These are phyloP conservation scores for Leptopterna dolabrata DNA, from an alignment of 2,888 invertebrate species.

Conservation along the genomic window DNA sequence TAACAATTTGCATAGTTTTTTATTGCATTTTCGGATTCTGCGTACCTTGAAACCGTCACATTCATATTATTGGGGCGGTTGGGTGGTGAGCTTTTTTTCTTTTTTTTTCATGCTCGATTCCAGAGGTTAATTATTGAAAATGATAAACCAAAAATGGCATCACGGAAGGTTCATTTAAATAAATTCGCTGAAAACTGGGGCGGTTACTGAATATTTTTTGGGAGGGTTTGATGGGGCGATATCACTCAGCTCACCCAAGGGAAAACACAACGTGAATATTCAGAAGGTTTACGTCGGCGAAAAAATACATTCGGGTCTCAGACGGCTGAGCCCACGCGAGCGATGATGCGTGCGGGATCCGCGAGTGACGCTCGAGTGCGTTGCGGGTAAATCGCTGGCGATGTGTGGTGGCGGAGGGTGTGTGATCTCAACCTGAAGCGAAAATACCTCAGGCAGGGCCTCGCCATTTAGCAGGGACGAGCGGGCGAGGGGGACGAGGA, in stretches of 20 bases:
- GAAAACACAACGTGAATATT: not conserved
- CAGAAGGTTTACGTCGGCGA: not conserved
- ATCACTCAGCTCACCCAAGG: not conserved
- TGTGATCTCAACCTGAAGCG: not conserved
- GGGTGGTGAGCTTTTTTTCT: no score
- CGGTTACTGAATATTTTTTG: no score
- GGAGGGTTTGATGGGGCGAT: not conserved
- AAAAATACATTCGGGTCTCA: not conserved
- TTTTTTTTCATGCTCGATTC: no score
- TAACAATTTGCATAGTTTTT: no score
- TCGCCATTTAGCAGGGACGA: not conserved
- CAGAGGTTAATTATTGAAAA: no score
- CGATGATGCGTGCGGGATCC: not conserved
- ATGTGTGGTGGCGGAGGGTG: no score
- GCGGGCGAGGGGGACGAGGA: not conserved
- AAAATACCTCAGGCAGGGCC: not conserved
- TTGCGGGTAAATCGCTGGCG: not conserved
- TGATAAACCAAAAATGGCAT: no score
- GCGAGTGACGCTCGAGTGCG: not conserved
- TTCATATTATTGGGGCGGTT: no score
- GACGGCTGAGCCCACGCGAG: not conserved
- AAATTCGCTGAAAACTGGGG: no score
- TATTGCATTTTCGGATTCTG: no score
- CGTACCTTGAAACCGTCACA: no score
- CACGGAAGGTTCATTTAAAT: no score